phyloP scores from a whole-genome alignment of 2,113 vertebrate genomes.

The Labrus mixtus region DNA sequence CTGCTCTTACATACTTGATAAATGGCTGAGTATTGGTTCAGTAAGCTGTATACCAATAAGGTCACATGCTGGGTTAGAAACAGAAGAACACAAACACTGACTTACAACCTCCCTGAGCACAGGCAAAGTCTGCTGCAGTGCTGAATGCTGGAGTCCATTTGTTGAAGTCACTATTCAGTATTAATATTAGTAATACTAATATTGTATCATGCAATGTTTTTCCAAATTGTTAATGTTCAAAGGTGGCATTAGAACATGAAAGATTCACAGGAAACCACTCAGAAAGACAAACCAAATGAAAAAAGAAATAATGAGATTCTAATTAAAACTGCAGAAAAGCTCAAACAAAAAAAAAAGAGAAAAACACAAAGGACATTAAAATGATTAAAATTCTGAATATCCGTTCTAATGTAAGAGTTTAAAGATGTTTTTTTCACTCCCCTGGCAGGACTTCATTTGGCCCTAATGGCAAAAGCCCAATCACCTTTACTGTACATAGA shows the following conservation, averaged over 20 bases:
- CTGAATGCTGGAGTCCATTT: neutral
- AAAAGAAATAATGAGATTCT: neutral
- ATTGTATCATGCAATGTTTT: neutral
- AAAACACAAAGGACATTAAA: neutral
- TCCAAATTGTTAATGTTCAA: neutral
- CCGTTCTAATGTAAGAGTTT: neutral
- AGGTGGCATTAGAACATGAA: neutral
- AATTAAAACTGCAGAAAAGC: neutral
- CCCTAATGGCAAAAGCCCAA: conserved; percentile 9
- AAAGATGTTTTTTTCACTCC: conserved; percentile 1
- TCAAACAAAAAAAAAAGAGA: neutral
- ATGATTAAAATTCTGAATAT: neutral
- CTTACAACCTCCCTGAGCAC: neutral
- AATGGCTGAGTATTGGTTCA: conserved; percentile 36
- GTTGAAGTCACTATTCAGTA: neutral
- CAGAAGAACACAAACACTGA: conserved; percentile 13
- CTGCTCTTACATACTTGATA: conserved; percentile 19
- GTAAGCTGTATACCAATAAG: conserved; percentile 36
- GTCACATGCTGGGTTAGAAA: conserved; percentile 16
- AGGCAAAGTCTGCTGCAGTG: neutral
- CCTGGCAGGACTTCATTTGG: conserved; percentile 13
- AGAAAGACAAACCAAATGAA: neutral
- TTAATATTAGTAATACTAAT: neutral
- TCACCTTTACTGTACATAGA: conserved; percentile 22
- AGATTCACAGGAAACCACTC: neutral